Conservation (phyloP, 2,888 invertebrate genomes). For the Proisotoma minuta region DNA sequence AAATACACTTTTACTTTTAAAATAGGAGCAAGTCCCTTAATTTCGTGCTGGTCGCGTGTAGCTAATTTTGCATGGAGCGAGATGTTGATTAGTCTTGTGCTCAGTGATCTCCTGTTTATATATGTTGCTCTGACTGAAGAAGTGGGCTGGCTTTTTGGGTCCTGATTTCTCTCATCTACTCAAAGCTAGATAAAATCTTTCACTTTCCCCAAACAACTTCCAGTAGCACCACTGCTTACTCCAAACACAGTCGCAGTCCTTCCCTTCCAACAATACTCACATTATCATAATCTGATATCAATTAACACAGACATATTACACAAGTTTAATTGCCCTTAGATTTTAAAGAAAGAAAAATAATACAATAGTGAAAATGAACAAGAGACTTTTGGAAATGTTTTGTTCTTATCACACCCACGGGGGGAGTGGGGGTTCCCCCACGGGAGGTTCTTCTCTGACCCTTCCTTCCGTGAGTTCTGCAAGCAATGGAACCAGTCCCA, state of each 20-base stretch:
- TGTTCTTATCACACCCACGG: constrained; percentile 71
- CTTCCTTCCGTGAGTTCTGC: neutral
- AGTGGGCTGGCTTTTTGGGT: too few relatives aligned
- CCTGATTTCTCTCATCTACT: constrained; percentile 1
- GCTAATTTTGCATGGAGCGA: too few relatives aligned
- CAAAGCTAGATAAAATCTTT: constrained; percentile 1
- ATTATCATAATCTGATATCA: neutral
- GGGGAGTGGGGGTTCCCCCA: neutral
- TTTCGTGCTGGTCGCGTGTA: too few relatives aligned
- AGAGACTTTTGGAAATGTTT: constrained; percentile 65
- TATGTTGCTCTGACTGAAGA: too few relatives aligned
- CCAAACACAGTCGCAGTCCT: neutral
- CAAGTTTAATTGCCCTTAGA: neutral
- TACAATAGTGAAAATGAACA: constrained; percentile 23
- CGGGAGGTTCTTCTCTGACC: neutral
- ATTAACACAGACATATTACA: neutral
- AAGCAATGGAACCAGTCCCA: neutral
- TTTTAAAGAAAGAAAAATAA: neutral
- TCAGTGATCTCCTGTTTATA: too few relatives aligned
- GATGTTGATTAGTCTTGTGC: too few relatives aligned
- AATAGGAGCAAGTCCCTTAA: too few relatives aligned
- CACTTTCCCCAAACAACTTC: constrained; percentile 2
- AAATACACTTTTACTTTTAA: too few relatives aligned
- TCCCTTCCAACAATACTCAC: neutral
- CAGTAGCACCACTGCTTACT: neutral